Evolutionary conservation across 2,797 vertebrate genomes (phyloP), one percentile per base, ranked within the genome.

Genomic region (Poeciliopsis gracilis): DNA sequence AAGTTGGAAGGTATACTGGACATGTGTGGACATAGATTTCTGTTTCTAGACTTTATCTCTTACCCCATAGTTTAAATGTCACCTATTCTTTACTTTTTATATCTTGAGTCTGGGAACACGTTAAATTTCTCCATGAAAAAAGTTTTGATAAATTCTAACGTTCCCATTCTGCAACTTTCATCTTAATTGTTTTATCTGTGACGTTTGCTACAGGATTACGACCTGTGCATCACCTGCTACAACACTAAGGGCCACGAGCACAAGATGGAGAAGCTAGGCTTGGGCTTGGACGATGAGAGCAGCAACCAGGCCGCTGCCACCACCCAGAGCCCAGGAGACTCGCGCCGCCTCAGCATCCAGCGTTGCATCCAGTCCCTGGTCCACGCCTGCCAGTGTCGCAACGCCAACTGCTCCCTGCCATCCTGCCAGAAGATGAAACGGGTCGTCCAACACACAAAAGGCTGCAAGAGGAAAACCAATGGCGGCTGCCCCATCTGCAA

Each of bases 341-440:
- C 98, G 0, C 97, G 98, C 0, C 97, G 98, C 84, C 96, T 99
- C 86, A 99, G 98, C 93, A 99, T 99, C 88, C 98, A 99, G 93
- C 97, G 98, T 86, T 99, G 98, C 85, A 99, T 99, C 94, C 98
- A 99, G 95, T 99, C 98, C 1, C 95, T 99, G 77, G 98, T 99
- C 72, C 98, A 99, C 0, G 98, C 98, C 77, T 99, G 98, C 93
- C 98, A 99, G 96, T 99, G 98, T 77, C 97, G 97, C 77, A 99
- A 99, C 0, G 98, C 98, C 87, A 99, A 99, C 93, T 99, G 98
- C 92, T 98, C 97, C 0, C 94, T 99, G 94, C 98, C 98, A 0
- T 99, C 98, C 89, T 99, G 98, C 87, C 98, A 99, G 96, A 99
- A 99, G 95, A 99, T 99, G 98, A 99, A 99, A 87, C 96, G 98